Evolutionary conservation across 1,140 invertebrate genomes (phyloP), one percentile per base, ranked within the genome.

Genomic region (Apis laboriosa): DNA sequence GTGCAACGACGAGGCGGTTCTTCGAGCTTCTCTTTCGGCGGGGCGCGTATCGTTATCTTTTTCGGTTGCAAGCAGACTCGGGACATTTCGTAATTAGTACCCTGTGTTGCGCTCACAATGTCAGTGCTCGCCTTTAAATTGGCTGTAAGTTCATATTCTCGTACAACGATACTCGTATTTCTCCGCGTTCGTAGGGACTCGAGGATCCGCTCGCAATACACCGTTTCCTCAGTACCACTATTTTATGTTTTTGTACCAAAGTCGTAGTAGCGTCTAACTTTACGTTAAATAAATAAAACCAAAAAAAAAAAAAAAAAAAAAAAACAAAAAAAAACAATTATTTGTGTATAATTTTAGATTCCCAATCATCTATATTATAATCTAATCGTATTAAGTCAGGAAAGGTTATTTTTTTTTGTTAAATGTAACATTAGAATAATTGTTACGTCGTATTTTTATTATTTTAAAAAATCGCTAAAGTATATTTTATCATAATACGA

Each of bases 171-270:
- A 70, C 74, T 71, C 74, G 76, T 78, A 77, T 72, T 56, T 80
- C 71, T 84, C 76, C 85, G 83, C 72, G 78, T 77, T 83, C 67
- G 80, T 88, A 79, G 78, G 66, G 77, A 86, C 88, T 86, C 88
- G 88, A 89, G 82, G 88, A 89, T 70, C 87, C 87, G 87, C 88
- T 86, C 84, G 81, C 87, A 86, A 71, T 86, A 88, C 87, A 91
- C 88, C 84, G 88, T 89, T 86, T 91, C 88, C 89, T 90, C 87
- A 91, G 88, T 89, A 89, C 90, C 90, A 91, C 89, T 90, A 88
- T 88, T 91, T 91, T 93, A 92, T 92, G 92, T 93, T 93, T 93
- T 93, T 92, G 91, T 93, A 93, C 92, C 92, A 93, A 93, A 93
- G 92, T 92, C 92, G 92, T 93, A 93, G 89, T 93, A 93, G 89